Percentiles rank a stretch among this genome's conserved stretches.
These are phyloP conservation scores for Macropus fuliginosus DNA, from an alignment of 2,797 vertebrate genomes.

Conservation along the genomic window DNA sequence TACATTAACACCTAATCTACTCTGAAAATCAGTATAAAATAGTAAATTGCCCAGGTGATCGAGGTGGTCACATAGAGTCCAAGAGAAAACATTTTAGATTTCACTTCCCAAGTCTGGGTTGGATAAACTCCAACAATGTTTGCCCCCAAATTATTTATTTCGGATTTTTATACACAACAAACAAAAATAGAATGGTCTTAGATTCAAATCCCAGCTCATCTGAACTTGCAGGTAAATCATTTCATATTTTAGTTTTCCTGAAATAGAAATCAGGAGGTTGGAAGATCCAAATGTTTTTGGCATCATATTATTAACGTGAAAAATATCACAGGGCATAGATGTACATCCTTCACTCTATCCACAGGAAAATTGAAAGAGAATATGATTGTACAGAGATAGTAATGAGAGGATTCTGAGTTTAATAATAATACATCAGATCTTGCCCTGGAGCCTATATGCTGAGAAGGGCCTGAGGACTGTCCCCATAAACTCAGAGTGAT, in stretches of 20 bases:
- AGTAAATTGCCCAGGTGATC: constrained; percentile 67
- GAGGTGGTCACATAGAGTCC: constrained; percentile 13
- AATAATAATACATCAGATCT: background rate
- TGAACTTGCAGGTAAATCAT: background rate
- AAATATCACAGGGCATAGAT: background rate
- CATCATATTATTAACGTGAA: background rate
- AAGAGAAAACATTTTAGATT: background rate
- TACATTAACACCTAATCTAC: constrained; percentile 75
- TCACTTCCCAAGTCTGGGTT: background rate
- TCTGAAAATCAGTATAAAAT: constrained; percentile 77
- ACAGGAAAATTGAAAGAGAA: background rate
- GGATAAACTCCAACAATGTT: background rate
- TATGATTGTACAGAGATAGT: constrained; percentile 16
- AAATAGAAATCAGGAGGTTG: background rate
- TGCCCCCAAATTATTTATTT: background rate
- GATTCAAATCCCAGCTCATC: background rate
- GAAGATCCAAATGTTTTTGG: background rate
- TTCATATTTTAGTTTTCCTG: background rate
- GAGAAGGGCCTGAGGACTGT: background rate
- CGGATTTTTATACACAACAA: background rate
- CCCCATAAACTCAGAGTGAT: background rate
- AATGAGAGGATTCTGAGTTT: background rate
- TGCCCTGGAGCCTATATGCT: background rate
- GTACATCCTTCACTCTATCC: background rate
- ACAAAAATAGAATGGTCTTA: background rate